Base-by-base conservation (phyloP, 2,797 vertebrate genomes). In the Thunnus albacares region DNA sequence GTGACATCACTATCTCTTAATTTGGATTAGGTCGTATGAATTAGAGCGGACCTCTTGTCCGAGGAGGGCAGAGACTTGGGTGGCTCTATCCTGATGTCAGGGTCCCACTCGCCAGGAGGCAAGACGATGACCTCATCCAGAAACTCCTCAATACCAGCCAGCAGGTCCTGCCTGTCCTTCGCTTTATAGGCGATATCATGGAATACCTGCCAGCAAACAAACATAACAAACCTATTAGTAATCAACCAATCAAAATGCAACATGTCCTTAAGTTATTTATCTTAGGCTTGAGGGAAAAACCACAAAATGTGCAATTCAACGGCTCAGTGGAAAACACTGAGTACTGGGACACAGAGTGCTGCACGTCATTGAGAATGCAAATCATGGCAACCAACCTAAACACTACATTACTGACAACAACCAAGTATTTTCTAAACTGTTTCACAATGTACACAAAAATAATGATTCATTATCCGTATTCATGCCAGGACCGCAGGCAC, bases 121-220 rank as follows among this genome's bases (percentile, higher is more conserved):
- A 99, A 96, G 55, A 99, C 98, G 18, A 99, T 97, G 79, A 99
- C 98, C 93, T 99, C 98, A 69, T 99, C 98, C 86, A 99, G 93
- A 87, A 99, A 99, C 89, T 99, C 98, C 24, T 99, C 98, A 0
- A 99, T 99, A 65, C 98, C 98, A 18, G 98, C 98, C 2, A 99
- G 95, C 87, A 99, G 95, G 93, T 99, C 98, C 82, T 96, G 95
- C 59, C 97, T 96, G 88, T 97, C 95, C 94, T 98, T 99, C 4
- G 98, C 98, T 94, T 99, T 99, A 83, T 99, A 99, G 79, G 98
- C 98, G 47, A 99, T 98, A 79, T 99, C 98, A 18, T 99, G 98
- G 92, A 99, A 99, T 0, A 99, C 97, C 98, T 99, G 85, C 14
- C 43, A 2, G 43, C 20, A 52, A 45, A 77, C 28, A 86, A 41